These are phyloP conservation scores for Formica selysi DNA, from an alignment of 1,140 invertebrate species.

Conservation along the genomic window DNA sequence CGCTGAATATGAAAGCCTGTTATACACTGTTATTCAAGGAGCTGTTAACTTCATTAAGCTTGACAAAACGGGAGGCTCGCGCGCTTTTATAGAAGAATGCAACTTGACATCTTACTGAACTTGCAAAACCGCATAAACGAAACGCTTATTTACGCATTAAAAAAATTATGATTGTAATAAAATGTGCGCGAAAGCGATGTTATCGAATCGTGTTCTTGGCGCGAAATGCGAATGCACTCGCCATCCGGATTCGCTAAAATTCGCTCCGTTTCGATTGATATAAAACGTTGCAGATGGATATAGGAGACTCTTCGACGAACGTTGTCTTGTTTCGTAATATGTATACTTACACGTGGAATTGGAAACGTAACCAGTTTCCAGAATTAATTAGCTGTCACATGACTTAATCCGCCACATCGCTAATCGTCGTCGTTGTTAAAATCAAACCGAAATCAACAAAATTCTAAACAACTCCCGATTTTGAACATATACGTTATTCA, in stretches of 20 bases:
- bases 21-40: constrained; percentile 70
- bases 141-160: constrained; percentile 59
- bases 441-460: neutral
- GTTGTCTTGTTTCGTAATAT: neutral
- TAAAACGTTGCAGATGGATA: constrained; percentile 14
- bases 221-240: neutral
- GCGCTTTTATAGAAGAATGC: constrained; percentile 74
- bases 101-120: constrained; percentile 69
- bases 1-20: constrained; percentile 75
- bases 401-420: neutral
- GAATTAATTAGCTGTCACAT: neutral
- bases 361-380: constrained; percentile 35
- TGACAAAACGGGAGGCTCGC: constrained; percentile 73
- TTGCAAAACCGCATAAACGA: constrained; percentile 20
- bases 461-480: neutral
- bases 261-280: constrained; percentile 1
- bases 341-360: constrained; percentile 4
- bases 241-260: neutral
- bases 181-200: constrained; percentile 27
- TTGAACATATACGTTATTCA: neutral
- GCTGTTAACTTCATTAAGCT: constrained; percentile 74
- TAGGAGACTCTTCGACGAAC: neutral
- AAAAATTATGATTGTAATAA: constrained; percentile 63
- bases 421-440: neutral
- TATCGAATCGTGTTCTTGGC: constrained; percentile 9